Base-by-base conservation (phyloP, 2,888 invertebrate species). In the Microctonus aethiopoides region DNA sequence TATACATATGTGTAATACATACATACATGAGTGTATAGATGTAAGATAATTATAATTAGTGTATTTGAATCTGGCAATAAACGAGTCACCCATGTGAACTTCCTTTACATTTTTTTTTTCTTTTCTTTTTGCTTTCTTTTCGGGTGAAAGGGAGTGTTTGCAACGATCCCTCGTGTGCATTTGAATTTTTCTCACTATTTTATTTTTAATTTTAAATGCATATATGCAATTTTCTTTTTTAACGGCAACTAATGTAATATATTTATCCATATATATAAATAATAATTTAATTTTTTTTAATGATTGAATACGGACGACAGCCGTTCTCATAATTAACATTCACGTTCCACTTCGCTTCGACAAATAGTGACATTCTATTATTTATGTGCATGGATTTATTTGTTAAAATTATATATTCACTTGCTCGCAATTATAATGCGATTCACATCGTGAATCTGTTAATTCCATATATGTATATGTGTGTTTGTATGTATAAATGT, bases 31-130 rank as follows among this genome's bases (percentile, higher is more conserved):
- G n/a, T n/a, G n/a, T 76, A 81, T 82, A 84, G 84, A 85, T 86
- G 83, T 79, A 81, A 85, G 85, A 86, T 86, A 85, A 84, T 86
- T 84, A 80, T 86, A 86, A 86, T 86, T 86, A 85, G 84, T 79
- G 81, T 79, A 80, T 81, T 79, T 80, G 77, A 60, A 78, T 80
- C 81, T 82, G 83, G 83, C 81, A 79, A 79, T 79, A 78, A 79
- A 80, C 81, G 74, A 77, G 75, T 80, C 80, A 84, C 81, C 81
- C 84, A 84, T 83, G 84, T 84, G 84, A 82, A 84, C 83, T 83
- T 84, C 84, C 83, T 83, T 78, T 75, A 76, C 72, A 75, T 72
- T 59, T 75, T 46, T 4, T 46, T 5, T 16, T 46, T 75, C 81
- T 83, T 82, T n/a, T n/a, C n/a, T n/a, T n/a, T n/a, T n/a, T n/a